Evolutionary conservation across 2,113 vertebrate species (phyloP), one percentile per base, ranked within the genome.

Genomic region (Epinephelus fuscoguttatus): DNA sequence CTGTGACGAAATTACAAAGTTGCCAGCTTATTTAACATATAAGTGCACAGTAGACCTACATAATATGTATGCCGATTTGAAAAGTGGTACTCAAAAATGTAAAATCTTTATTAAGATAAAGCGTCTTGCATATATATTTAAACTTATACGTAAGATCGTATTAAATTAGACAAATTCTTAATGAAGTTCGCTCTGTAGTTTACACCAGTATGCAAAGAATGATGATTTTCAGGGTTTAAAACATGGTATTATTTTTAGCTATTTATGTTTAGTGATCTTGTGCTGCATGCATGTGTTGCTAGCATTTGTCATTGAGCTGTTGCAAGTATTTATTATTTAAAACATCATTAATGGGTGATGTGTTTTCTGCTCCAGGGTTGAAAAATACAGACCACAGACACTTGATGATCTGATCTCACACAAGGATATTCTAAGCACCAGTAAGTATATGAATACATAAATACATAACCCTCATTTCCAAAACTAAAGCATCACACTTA

Each of bases 351-450:
- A 78, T 64, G 23, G 4, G 4, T 0, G 1, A 42, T 49, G 2
- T 68, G 14, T 72, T 18, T 57, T 80, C 3, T 82, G 13, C 59
- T 78, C 3, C 78, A 99, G 98, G 98, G 98, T 99, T 79, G 98
- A 99, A 88, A 99, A 99, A 76, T 99, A 99, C 92, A 96, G 98
- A 73, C 98, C 98, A 1, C 96, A 98, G 86, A 96, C 91, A 1
- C 94, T 99, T 15, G 95, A 95, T 70, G 98, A 99, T 66, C 93
- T 99, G 87, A 98, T 99, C 88, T 99, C 98, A 13, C 98, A 99
- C 87, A 95, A 92, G 90, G 98, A 99, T 76, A 98, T 99, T 81
- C 93, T 99, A 47, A 97, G 90, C 88, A 99, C 98, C 85, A 97
- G 98, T 99, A 93, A 95, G 95, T 88, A 72, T 79, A 18, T 45